Percentiles rank a stretch among this genome's conserved stretches.
These are phyloP conservation scores for Campoletis sonorensis DNA, from an alignment of 1,140 invertebrate genomes.

Conservation along the genomic window DNA sequence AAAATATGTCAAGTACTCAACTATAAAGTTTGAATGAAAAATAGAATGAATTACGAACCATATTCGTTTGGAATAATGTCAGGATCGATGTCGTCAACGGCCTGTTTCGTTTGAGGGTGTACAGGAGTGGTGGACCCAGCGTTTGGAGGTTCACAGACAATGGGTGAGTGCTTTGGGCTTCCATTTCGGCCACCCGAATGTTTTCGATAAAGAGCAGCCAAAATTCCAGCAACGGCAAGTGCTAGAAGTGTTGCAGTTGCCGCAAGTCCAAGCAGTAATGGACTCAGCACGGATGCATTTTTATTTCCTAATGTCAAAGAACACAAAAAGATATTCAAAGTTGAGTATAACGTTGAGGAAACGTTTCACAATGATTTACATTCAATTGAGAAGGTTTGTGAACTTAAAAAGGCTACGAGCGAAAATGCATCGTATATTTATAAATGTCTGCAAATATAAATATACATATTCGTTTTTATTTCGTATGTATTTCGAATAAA, in stretches of 20 bases:
- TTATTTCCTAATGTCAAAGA: slow-evolving; percentile 61
- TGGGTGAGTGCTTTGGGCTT: slow-evolving; percentile 81
- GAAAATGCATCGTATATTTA: background rate
- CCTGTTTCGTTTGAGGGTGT: slow-evolving; percentile 68
- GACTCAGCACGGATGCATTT: slow-evolving; percentile 78
- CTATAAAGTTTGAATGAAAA: too few relatives aligned
- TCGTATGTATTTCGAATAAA: background rate
- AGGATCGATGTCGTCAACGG: slow-evolving; percentile 82
- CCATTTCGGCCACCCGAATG: slow-evolving; percentile 76
- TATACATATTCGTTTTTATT: background rate
- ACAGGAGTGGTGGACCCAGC: slow-evolving; percentile 75
- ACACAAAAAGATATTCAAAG: slow-evolving; percentile 36
- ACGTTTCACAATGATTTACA: background rate
- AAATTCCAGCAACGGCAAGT: slow-evolving; percentile 83
- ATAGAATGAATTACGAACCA: slow-evolving; percentile 78
- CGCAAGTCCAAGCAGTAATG: slow-evolving; percentile 83
- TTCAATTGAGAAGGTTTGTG: background rate
- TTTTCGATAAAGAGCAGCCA: slow-evolving; percentile 82
- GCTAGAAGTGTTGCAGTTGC: slow-evolving; percentile 83
- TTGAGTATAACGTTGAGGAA: slow-evolving; percentile 3
- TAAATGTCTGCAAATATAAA: too few relatives aligned
- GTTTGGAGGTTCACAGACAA: slow-evolving; percentile 77
- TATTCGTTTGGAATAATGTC: slow-evolving; percentile 91
- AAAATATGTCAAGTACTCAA: background rate
- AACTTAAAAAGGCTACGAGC: background rate